These are phyloP conservation scores for Cosmorhoe ocellata DNA, from an alignment of 2,888 invertebrate genomes.

Conservation along the genomic window DNA sequence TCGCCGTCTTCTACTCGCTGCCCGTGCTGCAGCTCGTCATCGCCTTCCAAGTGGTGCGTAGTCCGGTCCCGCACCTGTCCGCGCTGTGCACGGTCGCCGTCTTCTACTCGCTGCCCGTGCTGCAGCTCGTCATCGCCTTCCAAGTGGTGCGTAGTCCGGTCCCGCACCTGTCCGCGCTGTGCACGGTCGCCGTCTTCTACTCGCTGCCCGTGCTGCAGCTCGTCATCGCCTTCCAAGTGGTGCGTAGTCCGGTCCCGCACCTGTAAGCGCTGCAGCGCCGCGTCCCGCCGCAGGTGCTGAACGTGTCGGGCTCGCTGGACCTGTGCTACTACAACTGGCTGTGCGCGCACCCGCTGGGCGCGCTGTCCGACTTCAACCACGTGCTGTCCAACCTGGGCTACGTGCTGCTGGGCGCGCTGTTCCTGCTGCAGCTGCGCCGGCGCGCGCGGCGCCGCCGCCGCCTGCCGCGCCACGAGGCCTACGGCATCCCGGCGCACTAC, in stretches of 20 bases:
- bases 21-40: no score
- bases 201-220: slow-evolving; percentile 94
- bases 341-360: slow-evolving; percentile 90
- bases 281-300: slow-evolving; percentile 81
- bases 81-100: slow-evolving; percentile 32
- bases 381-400: slow-evolving; percentile 94
- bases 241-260: no score
- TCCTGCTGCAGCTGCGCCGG: slow-evolving; percentile 85
- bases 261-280: no score
- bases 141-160: slow-evolving; percentile 72
- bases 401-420: slow-evolving; percentile 89
- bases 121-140: slow-evolving; percentile 67
- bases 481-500: slow-evolving; percentile 91
- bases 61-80: no score
- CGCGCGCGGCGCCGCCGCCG: slow-evolving; percentile 48
- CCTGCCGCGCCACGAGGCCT: slow-evolving; percentile 68
- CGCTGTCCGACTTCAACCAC: slow-evolving; percentile 93
- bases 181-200: slow-evolving; percentile 93
- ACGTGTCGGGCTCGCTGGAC: slow-evolving; percentile 93
- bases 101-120: slow-evolving; percentile 73
- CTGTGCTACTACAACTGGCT: slow-evolving; percentile 95
- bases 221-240: slow-evolving; percentile 91
- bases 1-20: no score
- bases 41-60: no score
- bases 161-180: slow-evolving; percentile 82